Conservation (phyloP, 2,888 invertebrate genomes). For the Brassicogethes aeneus region DNA sequence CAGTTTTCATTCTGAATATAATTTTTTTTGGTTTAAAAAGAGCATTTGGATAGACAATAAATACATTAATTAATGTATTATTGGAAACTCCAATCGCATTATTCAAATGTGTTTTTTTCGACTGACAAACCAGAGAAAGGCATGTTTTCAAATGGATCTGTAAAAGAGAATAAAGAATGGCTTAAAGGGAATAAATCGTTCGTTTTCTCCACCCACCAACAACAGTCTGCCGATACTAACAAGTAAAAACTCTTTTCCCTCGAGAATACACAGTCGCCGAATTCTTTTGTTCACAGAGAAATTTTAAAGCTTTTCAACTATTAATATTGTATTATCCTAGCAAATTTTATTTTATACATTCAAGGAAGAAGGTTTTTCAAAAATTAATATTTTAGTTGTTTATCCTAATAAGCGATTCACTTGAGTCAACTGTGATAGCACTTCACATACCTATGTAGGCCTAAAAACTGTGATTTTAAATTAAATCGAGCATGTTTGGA, state of each 20-base stretch:
- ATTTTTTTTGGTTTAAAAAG: too few species aligned
- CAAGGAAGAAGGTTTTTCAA: too few species aligned
- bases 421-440: too few species aligned
- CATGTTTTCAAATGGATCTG: conserved; percentile 14
- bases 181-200: conserved; percentile 29
- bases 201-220: conserved; percentile 29
- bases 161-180: conserved; percentile 11
- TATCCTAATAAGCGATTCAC: too few species aligned
- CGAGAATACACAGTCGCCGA: conserved; percentile 20
- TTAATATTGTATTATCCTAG: background rate
- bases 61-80: background rate
- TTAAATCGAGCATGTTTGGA: too few species aligned
- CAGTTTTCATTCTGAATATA: too few species aligned
- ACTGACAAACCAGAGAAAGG: background rate
- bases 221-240: conserved; percentile 28
- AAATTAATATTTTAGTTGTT: too few species aligned
- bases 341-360: background rate
- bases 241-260: conserved; percentile 26
- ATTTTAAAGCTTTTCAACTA: conserved; percentile 18
- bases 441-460: too few species aligned
- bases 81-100: background rate
- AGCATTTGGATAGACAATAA: too few species aligned
- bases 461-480: too few species aligned
- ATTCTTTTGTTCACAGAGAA: conserved; percentile 23
- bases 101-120: background rate